Evolutionary conservation across 2,113 vertebrate species (phyloP).

Genomic region (Chitala chitala): DNA sequence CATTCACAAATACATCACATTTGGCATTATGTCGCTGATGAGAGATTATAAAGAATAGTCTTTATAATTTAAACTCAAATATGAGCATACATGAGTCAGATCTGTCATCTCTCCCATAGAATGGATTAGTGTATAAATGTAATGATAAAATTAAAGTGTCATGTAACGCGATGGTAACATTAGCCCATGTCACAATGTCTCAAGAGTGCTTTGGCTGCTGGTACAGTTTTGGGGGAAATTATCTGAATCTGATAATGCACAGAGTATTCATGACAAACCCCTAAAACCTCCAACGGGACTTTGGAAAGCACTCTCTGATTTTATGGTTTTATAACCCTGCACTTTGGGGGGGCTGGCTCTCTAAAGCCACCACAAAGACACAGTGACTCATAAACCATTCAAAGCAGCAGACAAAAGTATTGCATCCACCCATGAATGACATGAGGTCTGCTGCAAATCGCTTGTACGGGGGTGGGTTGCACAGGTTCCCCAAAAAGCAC

Average conservation of each 20-base stretch:
- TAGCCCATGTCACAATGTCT: not conserved
- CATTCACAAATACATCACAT: too few species aligned
- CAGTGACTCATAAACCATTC: constrained; percentile 24
- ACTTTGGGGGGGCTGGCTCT: not conserved
- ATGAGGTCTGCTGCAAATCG: too few species aligned
- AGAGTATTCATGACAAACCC: not conserved
- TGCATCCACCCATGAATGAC: too few species aligned
- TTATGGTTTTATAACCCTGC: too few species aligned
- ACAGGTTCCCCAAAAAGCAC: too few species aligned
- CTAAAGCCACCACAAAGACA: too few species aligned
- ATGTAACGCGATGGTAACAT: not conserved
- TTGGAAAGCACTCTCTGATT: not conserved
- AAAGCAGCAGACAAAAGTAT: not conserved
- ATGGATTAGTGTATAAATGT: not conserved
- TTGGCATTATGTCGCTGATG: too few species aligned
- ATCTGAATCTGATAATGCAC: not conserved
- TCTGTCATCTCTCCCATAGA: too few species aligned
- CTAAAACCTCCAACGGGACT: not conserved
- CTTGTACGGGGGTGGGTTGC: too few species aligned
- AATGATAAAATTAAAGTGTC: not conserved
- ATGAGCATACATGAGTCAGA: too few species aligned
- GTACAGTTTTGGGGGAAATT: not conserved
- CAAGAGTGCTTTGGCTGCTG: not conserved
- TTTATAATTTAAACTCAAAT: too few species aligned
- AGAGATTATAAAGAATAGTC: too few species aligned